Conservation (phyloP, 2,113 vertebrate species). For the Zosterops japonicus region DNA sequence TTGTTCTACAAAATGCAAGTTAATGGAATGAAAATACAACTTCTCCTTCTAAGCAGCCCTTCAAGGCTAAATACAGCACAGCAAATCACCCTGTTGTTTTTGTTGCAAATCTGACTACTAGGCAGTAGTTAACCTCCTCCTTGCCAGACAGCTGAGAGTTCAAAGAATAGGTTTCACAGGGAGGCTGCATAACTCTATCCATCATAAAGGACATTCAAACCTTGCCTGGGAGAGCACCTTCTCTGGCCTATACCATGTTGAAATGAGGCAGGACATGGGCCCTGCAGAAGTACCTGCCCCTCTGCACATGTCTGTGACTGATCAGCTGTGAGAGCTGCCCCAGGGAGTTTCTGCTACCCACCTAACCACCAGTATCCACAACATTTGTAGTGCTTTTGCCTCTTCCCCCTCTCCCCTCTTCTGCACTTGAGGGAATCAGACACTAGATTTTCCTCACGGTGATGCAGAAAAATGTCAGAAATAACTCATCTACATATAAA, state of each 20-base stretch:
- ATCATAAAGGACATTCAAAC: not conserved
- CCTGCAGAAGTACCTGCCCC: not conserved
- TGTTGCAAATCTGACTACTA: not conserved
- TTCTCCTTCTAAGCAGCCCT: not conserved
- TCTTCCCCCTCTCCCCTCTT: not conserved
- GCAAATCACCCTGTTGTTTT: not conserved
- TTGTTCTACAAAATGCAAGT: not conserved
- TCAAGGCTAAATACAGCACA: not conserved
- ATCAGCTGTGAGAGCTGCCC: not conserved
- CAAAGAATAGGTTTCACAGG: accelerated
- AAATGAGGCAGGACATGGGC: not conserved
- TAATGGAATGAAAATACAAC: not conserved
- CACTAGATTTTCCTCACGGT: not conserved
- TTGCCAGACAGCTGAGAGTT: not conserved
- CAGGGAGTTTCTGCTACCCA: not conserved
- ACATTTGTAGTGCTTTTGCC: not conserved
- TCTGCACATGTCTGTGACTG: not conserved
- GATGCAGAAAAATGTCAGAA: not conserved
- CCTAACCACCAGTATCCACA: not conserved
- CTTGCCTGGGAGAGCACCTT: not conserved
- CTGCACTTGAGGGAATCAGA: not conserved
- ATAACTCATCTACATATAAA: not conserved
- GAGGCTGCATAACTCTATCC: not conserved
- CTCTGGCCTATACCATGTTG: accelerated
- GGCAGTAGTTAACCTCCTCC: not conserved